Base-by-base conservation (phyloP, 64 coral and sea anemone species). In the Pachyseris speciosa region DNA sequence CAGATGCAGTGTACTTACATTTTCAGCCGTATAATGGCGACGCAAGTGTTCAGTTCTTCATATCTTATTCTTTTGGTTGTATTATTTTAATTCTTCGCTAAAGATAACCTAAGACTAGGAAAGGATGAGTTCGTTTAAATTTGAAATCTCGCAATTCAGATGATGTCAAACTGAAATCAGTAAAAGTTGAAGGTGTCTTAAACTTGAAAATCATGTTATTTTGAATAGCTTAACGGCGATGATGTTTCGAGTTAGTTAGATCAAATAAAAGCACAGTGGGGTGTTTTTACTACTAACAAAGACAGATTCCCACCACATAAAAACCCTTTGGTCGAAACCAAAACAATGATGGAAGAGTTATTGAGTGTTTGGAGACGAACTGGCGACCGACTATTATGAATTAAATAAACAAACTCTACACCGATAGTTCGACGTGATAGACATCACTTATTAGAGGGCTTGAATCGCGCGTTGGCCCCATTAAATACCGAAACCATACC, bases 351-450 rank as follows among this genome's bases (percentile, higher is more conserved):
- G 20, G 48, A 81, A 40, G 51, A 61, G 77, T 61, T 81, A 81
- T 81, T 81, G 77, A 63, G 53, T 60, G 10, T 81, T 61, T 81
- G 37, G 77, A 81, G 77, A 61, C 77, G 55, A 81, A 81, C 77
- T 81, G 77, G 77, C 34, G 77, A 36, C 48, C 33, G 4, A 40
- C 37, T n/a, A 81, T 81, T 39, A 63, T 61, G 51, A 39, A 40
- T 40, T 39, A 81, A 63, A 55, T 55, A 81, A 81, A 81, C 77
- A 81, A 81, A 81, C 37, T 1, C 40, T 81, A 7, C 17, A 51
- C 26, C 45, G 73, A 76, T 76, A 76, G 59, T 76, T 28, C n/a
- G 19, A 1, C 5, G 28, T 81, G 32, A 25, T 25, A 60, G 17
- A 24, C 20, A 19, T 17, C 17, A 38, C 1, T 57, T 34, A 38